These are phyloP conservation scores for Mormyrus proboscirostris DNA, from an alignment of 2,797 vertebrate genomes.

Conservation along the genomic window DNA sequence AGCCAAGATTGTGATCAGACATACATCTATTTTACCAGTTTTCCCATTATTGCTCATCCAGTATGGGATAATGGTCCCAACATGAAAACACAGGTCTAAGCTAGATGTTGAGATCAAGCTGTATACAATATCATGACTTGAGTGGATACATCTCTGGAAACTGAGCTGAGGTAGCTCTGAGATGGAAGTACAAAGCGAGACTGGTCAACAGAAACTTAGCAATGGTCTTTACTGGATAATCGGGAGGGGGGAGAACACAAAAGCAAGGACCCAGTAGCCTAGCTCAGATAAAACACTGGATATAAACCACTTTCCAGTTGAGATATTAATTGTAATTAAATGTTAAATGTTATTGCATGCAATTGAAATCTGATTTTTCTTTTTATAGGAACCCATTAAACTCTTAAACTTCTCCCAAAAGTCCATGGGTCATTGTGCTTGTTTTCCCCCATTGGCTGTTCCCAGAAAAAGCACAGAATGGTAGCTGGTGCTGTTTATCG, in stretches of 20 bases:
- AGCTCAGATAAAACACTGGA: neutral
- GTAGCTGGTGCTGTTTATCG: conserved; percentile 5
- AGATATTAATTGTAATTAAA: neutral
- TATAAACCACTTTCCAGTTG: neutral
- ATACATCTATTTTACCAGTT: neutral
- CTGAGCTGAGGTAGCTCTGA: neutral
- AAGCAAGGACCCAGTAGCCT: neutral
- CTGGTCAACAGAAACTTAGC: neutral
- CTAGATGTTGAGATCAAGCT: neutral
- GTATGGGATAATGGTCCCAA: neutral
- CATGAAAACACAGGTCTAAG: neutral
- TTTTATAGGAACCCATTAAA: neutral
- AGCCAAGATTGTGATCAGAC: neutral
- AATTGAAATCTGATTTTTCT: neutral
- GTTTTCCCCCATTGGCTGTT: neutral
- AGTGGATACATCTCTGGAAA: neutral
- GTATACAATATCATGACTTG: neutral
- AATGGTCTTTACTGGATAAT: neutral
- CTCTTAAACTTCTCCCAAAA: neutral
- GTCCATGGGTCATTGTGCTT: neutral
- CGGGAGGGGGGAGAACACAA: neutral
- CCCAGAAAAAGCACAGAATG: neutral
- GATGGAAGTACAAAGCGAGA: neutral
- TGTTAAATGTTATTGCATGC: neutral
- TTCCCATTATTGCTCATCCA: neutral